Percentiles rank a stretch among this genome's conserved stretches.
These are phyloP conservation scores for Discoglossus pictus DNA, from an alignment of 2,797 vertebrate genomes.

Conservation along the genomic window DNA sequence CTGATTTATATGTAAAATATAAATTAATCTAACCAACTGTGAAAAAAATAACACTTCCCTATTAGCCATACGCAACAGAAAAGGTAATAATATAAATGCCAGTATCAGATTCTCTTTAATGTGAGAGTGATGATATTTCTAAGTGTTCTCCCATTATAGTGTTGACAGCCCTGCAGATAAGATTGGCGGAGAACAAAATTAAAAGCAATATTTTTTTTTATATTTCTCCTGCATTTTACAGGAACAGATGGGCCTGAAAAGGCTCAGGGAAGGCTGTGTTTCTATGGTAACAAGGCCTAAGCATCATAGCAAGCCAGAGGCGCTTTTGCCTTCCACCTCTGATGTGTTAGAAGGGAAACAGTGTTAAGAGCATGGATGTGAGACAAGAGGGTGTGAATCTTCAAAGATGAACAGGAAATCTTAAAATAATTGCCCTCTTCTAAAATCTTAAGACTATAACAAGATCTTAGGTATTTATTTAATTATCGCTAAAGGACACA, in stretches of 20 bases:
- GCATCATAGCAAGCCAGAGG: constrained; percentile 42
- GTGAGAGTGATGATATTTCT: constrained; percentile 3
- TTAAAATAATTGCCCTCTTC: no score
- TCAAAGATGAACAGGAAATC: no score
- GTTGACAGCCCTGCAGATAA: constrained; percentile 9
- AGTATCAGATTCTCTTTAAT: no score
- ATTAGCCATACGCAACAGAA: no score
- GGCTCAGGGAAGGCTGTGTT: constrained; percentile 36
- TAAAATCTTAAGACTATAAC: no score
- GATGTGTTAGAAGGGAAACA: constrained; percentile 22
- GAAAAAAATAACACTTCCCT: no score
- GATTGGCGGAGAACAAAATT: constrained; percentile 25
- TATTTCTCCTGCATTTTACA: constrained; percentile 32
- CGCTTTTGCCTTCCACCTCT: constrained; percentile 39
- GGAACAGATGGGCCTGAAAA: constrained; percentile 45
- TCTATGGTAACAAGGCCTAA: constrained; percentile 39
- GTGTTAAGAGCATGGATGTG: constrained; percentile 22
- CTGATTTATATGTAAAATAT: no score
- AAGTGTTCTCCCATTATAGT: constrained; percentile 18
- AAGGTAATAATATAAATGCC: no score
- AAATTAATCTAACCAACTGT: no score
- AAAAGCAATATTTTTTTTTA: constrained; percentile 26
- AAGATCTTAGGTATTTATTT: no score
- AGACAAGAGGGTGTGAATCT: not conserved
- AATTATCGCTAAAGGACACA: no score